phyloP scores from a whole-genome alignment of 2,888 invertebrate genomes.

The Iphiclides podalirius region DNA sequence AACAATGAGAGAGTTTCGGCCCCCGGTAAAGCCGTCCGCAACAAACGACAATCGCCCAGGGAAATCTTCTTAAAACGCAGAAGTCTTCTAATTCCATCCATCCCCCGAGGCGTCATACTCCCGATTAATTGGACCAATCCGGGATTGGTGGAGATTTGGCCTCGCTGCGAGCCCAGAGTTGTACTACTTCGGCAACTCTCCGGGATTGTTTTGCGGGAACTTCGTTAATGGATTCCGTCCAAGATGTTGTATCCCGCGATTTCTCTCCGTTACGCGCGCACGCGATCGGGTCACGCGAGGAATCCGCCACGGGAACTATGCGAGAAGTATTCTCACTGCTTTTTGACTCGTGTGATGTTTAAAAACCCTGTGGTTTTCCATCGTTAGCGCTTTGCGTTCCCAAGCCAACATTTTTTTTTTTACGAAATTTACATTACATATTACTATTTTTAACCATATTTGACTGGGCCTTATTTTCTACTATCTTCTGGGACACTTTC shows the following conservation, averaged over 20 bases:
- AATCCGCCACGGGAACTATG: too few species aligned
- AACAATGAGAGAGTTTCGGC: conserved; percentile 11
- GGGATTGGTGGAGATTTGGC: conserved; percentile 5
- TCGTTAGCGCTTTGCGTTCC: too few species aligned
- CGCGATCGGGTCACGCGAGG: neutral
- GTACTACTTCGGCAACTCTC: conserved; percentile 17
- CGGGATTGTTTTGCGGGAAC: conserved; percentile 18
- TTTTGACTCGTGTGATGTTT: too few species aligned
- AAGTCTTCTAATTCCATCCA: conserved; percentile 21
- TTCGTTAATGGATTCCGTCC: conserved; percentile 18
- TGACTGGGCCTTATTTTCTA: too few species aligned
- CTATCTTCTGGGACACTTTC: too few species aligned
- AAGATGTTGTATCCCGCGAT: conserved; percentile 1
- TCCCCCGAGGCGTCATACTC: conserved; percentile 10
- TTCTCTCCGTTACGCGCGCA: neutral
- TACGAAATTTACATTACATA: too few species aligned
- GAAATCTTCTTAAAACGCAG: conserved; percentile 27
- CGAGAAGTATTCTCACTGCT: neutral
- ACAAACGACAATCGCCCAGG: conserved; percentile 23
- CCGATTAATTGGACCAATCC: conserved; percentile 22
- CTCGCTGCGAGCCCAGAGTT: conserved; percentile 7
- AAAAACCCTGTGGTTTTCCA: too few species aligned
- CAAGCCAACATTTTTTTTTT: too few species aligned
- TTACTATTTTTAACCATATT: too few species aligned
- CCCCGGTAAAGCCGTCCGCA: conserved; percentile 22